A percentile compares a stretch with the other conserved stretches of the same genome.
These are phyloP conservation scores for Microdon myrmicae DNA, from an alignment of 2,888 invertebrate genomes.

Conservation along the genomic window DNA sequence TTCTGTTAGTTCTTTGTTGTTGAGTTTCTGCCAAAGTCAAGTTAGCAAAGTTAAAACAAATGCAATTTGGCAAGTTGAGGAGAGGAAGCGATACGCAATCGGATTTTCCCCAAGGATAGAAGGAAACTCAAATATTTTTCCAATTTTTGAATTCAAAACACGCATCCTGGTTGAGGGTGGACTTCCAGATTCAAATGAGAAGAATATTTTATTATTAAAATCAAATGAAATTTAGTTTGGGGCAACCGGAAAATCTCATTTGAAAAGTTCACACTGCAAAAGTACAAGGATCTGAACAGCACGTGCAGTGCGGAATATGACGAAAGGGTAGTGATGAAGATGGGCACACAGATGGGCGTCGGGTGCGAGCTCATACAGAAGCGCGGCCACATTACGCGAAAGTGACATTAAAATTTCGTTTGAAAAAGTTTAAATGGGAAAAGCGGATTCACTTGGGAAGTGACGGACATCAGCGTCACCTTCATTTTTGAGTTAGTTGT, in stretches of 20 bases:
- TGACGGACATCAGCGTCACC: conserved; percentile 39
- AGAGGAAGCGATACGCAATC: conserved; percentile 30
- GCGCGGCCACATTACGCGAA: conserved; percentile 26
- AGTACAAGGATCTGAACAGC: conserved; percentile 23
- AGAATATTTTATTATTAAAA: conserved; percentile 51
- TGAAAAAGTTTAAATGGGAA: conserved; percentile 37
- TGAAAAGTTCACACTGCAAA: conserved; percentile 49
- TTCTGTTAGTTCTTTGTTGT: conserved; percentile 45
- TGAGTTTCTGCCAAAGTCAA: conserved; percentile 50
- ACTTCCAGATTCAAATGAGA: conserved; percentile 41
- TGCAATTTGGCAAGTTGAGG: conserved; percentile 47
- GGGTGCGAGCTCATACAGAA: too few species aligned
- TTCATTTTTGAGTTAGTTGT: too few species aligned
- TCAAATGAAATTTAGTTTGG: conserved; percentile 50
- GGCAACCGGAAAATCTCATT: conserved; percentile 50
- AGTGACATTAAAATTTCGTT: conserved; percentile 34
- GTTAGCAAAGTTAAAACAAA: conserved; percentile 52
- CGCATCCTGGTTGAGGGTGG: conserved; percentile 24
- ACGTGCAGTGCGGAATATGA: too few species aligned
- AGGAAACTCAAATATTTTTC: conserved; percentile 48
- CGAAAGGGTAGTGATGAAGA: too few species aligned
- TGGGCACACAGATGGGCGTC: too few species aligned
- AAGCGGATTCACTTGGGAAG: conserved; percentile 27
- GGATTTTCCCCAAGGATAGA: conserved; percentile 16
- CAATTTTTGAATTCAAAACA: conserved; percentile 52